Evolutionary conservation across 2,797 vertebrate species (phyloP).

Genomic region (Oryzias dopingdopingensis): DNA sequence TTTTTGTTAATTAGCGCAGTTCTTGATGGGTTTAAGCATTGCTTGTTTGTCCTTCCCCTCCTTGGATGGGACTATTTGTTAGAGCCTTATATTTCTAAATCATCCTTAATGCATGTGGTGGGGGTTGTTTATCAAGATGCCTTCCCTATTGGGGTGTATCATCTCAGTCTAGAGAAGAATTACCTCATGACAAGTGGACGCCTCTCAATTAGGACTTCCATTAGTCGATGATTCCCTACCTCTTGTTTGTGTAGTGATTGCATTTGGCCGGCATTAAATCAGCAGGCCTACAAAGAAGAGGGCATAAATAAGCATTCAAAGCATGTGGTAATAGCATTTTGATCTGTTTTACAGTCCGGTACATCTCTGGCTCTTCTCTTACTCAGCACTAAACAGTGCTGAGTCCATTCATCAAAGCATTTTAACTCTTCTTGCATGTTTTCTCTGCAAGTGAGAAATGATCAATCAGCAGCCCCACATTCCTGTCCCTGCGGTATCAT

Average conservation of each 20-base stretch:
- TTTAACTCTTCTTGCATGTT: constrained; percentile 57
- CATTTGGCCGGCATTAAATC: constrained; percentile 93
- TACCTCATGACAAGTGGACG: constrained; percentile 89
- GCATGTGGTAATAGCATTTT: constrained; percentile 92
- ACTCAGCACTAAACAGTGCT: constrained; percentile 59
- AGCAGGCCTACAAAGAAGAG: constrained; percentile 76
- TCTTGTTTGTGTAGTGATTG: constrained; percentile 89
- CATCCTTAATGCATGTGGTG: constrained; percentile 91
- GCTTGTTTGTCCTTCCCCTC: constrained; percentile 59
- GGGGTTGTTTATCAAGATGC: constrained; percentile 90
- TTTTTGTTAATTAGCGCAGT: constrained; percentile 47
- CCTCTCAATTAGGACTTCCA: constrained; percentile 93
- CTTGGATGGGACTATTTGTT: constrained; percentile 82
- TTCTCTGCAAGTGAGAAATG: constrained; percentile 72
- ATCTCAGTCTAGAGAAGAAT: constrained; percentile 81
- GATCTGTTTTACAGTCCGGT: constrained; percentile 88
- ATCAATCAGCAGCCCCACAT: constrained; percentile 59
- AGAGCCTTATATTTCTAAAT: constrained; percentile 93
- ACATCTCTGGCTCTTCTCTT: constrained; percentile 77
- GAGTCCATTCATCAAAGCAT: constrained; percentile 67
- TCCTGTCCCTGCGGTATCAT: constrained; percentile 43
- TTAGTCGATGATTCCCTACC: constrained; percentile 93
- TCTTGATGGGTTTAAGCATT: constrained; percentile 62
- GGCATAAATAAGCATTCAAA: constrained; percentile 95
- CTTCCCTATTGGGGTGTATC: constrained; percentile 67